Conservation (phyloP, 2,888 invertebrate genomes). For the Rotaria sp. region DNA sequence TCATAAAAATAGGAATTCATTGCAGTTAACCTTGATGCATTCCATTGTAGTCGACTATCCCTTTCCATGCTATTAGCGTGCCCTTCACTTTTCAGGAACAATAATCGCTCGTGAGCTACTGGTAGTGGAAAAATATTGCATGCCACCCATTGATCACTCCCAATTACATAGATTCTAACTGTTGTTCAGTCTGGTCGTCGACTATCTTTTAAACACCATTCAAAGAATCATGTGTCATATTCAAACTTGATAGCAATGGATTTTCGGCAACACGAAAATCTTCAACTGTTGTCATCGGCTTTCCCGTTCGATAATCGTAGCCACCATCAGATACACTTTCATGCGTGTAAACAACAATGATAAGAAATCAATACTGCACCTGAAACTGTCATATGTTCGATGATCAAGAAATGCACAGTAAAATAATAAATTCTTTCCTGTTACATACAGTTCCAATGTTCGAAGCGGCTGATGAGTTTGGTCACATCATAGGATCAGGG, state of each 20-base stretch:
- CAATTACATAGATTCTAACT: not conserved
- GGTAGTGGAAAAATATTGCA: not conserved
- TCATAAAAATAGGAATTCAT: constrained; percentile 25
- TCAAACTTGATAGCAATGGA: constrained; percentile 13
- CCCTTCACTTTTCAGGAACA: not conserved
- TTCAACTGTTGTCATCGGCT: not conserved
- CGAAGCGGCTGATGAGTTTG: not conserved
- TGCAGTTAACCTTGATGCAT: not conserved
- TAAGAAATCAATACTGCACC: not conserved
- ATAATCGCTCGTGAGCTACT: not conserved
- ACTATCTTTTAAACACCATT: constrained; percentile 37
- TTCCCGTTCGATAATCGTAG: not conserved
- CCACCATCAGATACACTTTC: constrained; percentile 24
- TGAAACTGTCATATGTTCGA: constrained; percentile 12
- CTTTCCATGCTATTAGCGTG: constrained; percentile 19
- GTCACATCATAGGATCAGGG: not conserved
- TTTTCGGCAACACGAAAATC: not conserved
- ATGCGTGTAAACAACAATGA: constrained; percentile 32
- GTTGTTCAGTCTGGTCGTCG: constrained; percentile 4
- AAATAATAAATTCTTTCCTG: not conserved
- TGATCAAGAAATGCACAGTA: not conserved
- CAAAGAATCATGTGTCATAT: constrained; percentile 37
- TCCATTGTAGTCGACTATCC: constrained; percentile 13
- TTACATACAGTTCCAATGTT: not conserved
- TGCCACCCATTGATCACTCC: constrained; percentile 20